Evolutionary conservation across 2,113 vertebrate species (phyloP), one percentile per base, ranked within the genome.

Genomic region (Epinephelus cyanopodus): DNA sequence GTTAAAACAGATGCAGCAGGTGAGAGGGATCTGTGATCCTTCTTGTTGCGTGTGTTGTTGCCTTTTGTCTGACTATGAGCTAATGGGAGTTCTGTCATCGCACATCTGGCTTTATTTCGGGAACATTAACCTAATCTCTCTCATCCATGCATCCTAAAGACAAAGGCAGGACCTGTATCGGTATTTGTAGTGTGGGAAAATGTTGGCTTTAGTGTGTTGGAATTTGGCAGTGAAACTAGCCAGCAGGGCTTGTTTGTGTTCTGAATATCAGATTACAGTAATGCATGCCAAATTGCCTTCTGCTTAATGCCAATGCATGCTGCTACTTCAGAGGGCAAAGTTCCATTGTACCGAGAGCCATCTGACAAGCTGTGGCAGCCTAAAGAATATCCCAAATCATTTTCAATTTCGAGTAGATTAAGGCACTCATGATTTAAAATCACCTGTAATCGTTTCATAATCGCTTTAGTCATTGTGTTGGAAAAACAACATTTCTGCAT

Each of bases 191-290:
- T 64, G 72, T 82, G 82, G 69, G 47, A 39, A 74, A 45, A 74
- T 66, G 47, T 87, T 90, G 87, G 82, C 87, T 76, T 63, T 76
- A 5, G 57, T 83, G 72, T 76, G 78, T 74, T 6, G 29, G 83
- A 29, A 71, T 92, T 92, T 93, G 90, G 93, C 91, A 77, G 67
- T 10, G 75, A 87, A 85, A 84, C 13, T 66, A 39, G 81, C 86
- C 90, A 90, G 85, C 90, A 87, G 86, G 80, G 81, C 69, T 88
- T 92, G 92, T 92, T 93, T 94, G 92, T 90, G 90, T 84, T 86
- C 71, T 81, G 83, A 74, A 81, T 90, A 91, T 91, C 84, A 91
- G 85, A 87, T 92, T 88, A 78, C 77, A 74, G 75, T 75, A 64
- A 80, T 17, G 37, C 11, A 5, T 85, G 91, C 91, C 93, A 93